phyloP scores from a whole-genome alignment of 2,888 invertebrate species.

The Vanessa cardui region DNA sequence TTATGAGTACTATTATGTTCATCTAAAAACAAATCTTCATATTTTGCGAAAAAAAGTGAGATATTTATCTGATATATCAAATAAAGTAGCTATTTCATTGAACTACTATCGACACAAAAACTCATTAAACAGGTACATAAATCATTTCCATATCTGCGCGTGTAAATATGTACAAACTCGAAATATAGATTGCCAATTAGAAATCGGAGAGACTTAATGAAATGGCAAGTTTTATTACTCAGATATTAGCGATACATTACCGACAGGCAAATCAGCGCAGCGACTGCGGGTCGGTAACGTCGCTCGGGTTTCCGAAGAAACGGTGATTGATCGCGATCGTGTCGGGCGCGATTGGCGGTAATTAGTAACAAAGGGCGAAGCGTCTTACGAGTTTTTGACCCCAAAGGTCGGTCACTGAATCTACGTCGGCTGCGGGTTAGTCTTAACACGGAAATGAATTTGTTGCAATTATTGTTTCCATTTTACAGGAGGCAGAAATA shows the following conservation, averaged over 20 bases:
- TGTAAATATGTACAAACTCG: constrained; percentile 9
- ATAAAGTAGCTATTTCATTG: not conserved
- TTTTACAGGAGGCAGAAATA: not conserved
- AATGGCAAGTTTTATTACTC: constrained; percentile 4
- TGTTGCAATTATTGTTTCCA: not conserved
- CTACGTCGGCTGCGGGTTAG: not conserved
- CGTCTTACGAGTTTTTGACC: not conserved
- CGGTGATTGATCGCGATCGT: too few relatives aligned
- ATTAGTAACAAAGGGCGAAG: not conserved
- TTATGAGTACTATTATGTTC: too few relatives aligned
- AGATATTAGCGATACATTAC: not conserved
- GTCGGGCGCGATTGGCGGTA: not conserved
- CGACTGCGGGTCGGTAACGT: too few relatives aligned
- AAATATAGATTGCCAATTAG: constrained; percentile 11
- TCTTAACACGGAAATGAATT: not conserved
- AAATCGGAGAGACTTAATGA: constrained; percentile 6
- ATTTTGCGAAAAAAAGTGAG: not conserved
- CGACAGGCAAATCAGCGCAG: too few relatives aligned
- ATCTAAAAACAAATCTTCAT: too few relatives aligned
- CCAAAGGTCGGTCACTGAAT: not conserved
- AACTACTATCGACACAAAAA: not conserved
- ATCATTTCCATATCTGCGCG: not conserved
- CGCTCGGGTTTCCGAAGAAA: too few relatives aligned
- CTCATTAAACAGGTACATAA: too few relatives aligned
- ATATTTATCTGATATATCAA: too few relatives aligned